Evolutionary conservation across 2,888 invertebrate species (phyloP).

Genomic region (Lysandra bellargus): DNA sequence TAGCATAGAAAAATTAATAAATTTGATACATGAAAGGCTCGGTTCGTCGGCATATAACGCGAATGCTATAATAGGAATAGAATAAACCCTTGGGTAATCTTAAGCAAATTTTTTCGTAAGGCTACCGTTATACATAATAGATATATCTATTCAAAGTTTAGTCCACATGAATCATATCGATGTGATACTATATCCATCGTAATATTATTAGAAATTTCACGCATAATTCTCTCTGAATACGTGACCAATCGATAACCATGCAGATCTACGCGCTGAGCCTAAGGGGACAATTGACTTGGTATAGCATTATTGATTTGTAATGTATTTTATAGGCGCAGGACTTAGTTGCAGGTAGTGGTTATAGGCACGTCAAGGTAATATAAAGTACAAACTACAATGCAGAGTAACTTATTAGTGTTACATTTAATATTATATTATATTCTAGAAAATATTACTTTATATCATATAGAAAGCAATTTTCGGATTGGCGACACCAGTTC

Average conservation of each 20-base stretch:
- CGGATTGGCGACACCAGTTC: too few species aligned
- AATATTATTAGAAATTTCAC: conserved; percentile 16
- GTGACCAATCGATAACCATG: conserved; percentile 40
- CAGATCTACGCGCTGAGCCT: not conserved
- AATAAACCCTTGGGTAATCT: too few species aligned
- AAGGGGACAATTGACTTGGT: conserved; percentile 16
- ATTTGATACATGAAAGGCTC: too few species aligned
- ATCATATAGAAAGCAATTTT: too few species aligned
- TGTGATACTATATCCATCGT: not conserved
- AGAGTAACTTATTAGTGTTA: too few species aligned
- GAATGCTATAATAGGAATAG: too few species aligned
- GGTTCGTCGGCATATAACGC: too few species aligned
- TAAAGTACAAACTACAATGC: not conserved
- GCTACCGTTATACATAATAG: not conserved
- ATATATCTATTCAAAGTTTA: not conserved
- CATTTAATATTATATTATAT: too few species aligned
- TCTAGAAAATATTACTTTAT: too few species aligned
- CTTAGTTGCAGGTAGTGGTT: not conserved
- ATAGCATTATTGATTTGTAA: conserved; percentile 9
- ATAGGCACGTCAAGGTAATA: not conserved
- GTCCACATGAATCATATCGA: not conserved
- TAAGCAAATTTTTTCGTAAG: not conserved
- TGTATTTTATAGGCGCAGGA: not conserved
- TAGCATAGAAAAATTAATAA: too few species aligned
- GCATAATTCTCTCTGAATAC: conserved; percentile 34